A percentile compares a stretch with the other conserved stretches of the same genome.
phyloP scores from a whole-genome alignment of 2,113 vertebrate genomes.

The Cyprinodon tularosa region DNA sequence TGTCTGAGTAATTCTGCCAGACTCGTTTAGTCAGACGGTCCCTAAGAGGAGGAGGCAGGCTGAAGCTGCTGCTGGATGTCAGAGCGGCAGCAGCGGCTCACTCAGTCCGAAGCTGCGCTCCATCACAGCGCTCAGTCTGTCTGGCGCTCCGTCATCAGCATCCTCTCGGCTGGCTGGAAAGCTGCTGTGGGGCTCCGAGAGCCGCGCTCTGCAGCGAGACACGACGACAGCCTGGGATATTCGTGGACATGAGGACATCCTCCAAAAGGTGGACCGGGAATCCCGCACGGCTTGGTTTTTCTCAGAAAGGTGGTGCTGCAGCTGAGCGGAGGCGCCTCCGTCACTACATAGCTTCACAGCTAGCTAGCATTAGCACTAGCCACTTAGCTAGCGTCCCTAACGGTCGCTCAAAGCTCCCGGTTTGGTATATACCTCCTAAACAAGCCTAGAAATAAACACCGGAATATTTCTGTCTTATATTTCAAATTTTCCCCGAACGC shows the following conservation, averaged over 20 bases:
- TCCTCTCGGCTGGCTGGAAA: conserved; percentile 11
- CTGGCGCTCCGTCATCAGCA: conserved; percentile 20
- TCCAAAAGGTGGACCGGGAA: conserved; percentile 35
- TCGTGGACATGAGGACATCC: conserved; percentile 57
- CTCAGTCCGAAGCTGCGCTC: conserved; percentile 59
- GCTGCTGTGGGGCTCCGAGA: conserved; percentile 39
- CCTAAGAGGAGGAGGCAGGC: conserved; percentile 62
- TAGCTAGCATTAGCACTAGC: conserved; percentile 56
- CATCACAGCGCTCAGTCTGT: conserved; percentile 35
- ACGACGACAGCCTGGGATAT: not conserved
- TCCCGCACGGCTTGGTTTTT: conserved; percentile 45
- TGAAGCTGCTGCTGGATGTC: conserved; percentile 56
- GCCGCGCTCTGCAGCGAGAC: not conserved
- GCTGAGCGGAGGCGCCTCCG: conserved; percentile 49
- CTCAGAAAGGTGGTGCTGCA: conserved; percentile 71
- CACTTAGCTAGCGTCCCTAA: conserved; percentile 42
- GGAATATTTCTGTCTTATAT: not conserved
- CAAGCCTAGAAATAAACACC: not conserved
- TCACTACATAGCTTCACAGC: conserved; percentile 28
- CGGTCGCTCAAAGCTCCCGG: not conserved
- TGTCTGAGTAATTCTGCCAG: not conserved
- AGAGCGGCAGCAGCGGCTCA: conserved; percentile 34
- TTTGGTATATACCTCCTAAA: not conserved
- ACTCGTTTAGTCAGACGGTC: conserved; percentile 54
- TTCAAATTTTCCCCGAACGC: not conserved